These are phyloP conservation scores for Falco concolor DNA, from an alignment of 2,797 vertebrate genomes.

Conservation along the genomic window DNA sequence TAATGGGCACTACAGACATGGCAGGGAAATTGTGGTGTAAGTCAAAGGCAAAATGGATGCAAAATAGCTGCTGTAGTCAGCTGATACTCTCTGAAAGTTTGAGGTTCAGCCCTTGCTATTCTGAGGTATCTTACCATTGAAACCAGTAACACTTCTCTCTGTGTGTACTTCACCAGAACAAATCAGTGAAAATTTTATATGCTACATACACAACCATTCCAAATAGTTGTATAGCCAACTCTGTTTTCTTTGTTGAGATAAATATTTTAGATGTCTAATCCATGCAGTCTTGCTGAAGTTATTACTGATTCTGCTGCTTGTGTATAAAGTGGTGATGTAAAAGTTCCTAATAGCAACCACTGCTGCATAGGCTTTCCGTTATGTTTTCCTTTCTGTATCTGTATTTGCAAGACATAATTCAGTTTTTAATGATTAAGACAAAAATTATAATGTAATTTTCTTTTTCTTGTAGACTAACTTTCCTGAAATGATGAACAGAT, in stretches of 20 bases:
- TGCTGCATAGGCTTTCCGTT: neutral
- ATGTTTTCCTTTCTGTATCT: neutral
- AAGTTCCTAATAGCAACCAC: neutral
- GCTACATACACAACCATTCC: neutral
- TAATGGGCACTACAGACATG: neutral
- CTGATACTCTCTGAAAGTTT: neutral
- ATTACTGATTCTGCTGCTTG: neutral
- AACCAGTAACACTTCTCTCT: neutral
- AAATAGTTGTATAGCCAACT: neutral
- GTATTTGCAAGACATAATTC: neutral
- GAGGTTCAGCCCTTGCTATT: neutral
- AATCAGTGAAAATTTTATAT: neutral
- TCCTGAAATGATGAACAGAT: constrained; percentile 99
- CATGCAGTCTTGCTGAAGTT: neutral
- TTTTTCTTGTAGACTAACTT: constrained; percentile 87
- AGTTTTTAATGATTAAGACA: neutral
- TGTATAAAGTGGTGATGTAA: neutral
- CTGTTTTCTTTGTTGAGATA: neutral
- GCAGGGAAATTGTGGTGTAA: neutral
- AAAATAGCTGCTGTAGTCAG: neutral
- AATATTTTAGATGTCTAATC: neutral
- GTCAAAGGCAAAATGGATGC: neutral
- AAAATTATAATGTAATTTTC: neutral
- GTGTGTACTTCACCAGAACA: neutral
- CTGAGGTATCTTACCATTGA: neutral